Base-by-base conservation (phyloP, 2,797 vertebrate genomes). In the Sebastolobus altivelis region DNA sequence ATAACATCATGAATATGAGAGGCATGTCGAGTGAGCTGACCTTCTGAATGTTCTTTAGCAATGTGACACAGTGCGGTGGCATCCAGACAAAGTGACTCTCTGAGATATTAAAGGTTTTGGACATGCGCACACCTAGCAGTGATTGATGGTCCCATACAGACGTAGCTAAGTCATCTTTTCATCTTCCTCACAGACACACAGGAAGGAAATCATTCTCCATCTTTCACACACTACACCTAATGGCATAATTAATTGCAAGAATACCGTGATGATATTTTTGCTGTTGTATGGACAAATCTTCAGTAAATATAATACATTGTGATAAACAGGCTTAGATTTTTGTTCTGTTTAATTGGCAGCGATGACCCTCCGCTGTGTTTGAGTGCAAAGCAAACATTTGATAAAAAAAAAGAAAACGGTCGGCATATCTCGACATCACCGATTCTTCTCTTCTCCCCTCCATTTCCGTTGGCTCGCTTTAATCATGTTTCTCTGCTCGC, bases 401-500 rank as follows among this genome's bases (percentile, higher is more conserved):
- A 87, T 85, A 70, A 83, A 82, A 86, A 86, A 61, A 22, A 31
- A 33, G 3, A 12, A n/a, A 22, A 75, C 71, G 7, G 73, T 75
- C 79, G 35, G 72, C 67, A 66, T 86, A 83, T 88, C 77, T 77
- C 80, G 37, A 52, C 72, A 20, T 12, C 40, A 14, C 69, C 6
- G 14, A 69, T 79, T 77, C 75, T 46, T 74, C 83, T 81, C 52
- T 59, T 75, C 68, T 80, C 25, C 25, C 31, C 40, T 72, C 65
- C 65, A 59, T 92, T 92, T 90, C 69, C 68, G 89, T 89, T 87
- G 76, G 73, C 74, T 88, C 3, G 6, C 88, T 93, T 94, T 93
- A 92, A 93, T 92, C 87, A 88, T 88, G 82, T 87, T 91, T 91
- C 81, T 82, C 79, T 81, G 83, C 86, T 88, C 25, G 85, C 86